These are phyloP conservation scores for Gerris buenoi DNA, from an alignment of 1,140 invertebrate species.

Conservation along the genomic window DNA sequence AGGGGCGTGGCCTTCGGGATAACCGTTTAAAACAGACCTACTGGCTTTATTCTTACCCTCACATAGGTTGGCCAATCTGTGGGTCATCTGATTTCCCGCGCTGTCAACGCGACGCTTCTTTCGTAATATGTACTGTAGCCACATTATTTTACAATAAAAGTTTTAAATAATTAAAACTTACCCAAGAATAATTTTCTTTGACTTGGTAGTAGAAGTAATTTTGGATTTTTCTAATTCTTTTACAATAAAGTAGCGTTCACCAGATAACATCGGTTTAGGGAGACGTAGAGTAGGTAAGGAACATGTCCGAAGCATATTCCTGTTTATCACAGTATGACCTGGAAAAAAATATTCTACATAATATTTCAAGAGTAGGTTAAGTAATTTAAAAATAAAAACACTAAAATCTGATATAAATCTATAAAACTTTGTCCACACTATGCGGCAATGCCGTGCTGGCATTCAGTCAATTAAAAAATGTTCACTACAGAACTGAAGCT, in stretches of 20 bases:
- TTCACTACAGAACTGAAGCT: too few relatives aligned
- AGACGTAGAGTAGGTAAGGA: neutral
- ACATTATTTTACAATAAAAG: neutral
- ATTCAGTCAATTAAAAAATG: too few relatives aligned
- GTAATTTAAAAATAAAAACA: neutral
- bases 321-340: neutral
- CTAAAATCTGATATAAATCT: neutral
- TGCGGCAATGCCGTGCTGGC: too few relatives aligned
- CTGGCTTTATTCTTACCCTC: neutral
- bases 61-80: too few relatives aligned
- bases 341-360: neutral
- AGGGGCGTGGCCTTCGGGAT: too few relatives aligned
- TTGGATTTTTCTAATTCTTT: neutral
- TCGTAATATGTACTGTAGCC: neutral
- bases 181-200: neutral
- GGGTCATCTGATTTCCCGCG: too few relatives aligned
- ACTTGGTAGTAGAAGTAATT: neutral
- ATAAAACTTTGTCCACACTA: neutral
- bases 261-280: neutral
- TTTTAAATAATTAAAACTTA: neutral
- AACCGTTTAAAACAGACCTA: too few relatives aligned
- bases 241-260: neutral
- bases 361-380: neutral
- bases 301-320: neutral
- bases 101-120: too few relatives aligned